A percentile compares a stretch with the other conserved stretches of the same genome.
These are phyloP conservation scores for Erebia ligea DNA, from an alignment of 2,888 invertebrate species.

Conservation along the genomic window DNA sequence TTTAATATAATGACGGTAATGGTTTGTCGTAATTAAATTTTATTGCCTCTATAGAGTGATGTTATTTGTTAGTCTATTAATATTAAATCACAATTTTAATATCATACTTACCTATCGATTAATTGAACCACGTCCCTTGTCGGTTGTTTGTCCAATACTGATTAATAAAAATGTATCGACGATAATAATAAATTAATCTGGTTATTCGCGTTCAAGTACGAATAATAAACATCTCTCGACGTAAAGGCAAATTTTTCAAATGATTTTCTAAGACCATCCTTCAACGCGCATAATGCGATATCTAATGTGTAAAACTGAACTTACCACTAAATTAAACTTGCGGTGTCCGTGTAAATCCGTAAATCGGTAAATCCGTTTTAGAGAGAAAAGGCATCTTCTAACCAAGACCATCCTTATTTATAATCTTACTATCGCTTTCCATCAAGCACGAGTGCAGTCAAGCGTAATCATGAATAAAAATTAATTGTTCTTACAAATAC, in stretches of 20 bases:
- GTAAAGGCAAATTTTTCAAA: too few relatives aligned
- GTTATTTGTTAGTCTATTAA: constrained; percentile 22
- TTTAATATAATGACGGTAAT: constrained; percentile 33
- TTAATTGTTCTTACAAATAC: not conserved
- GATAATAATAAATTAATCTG: not conserved
- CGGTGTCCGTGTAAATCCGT: too few relatives aligned
- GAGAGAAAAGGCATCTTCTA: not conserved
- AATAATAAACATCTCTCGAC: not conserved
- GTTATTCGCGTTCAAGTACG: not conserved
- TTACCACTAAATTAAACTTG: too few relatives aligned
- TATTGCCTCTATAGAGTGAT: constrained; percentile 19
- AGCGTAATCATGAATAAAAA: constrained; percentile 5
- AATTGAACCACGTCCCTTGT: not conserved
- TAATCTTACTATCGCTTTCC: not conserved
- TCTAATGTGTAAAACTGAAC: too few relatives aligned
- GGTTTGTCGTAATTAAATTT: constrained; percentile 26
- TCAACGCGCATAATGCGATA: not conserved
- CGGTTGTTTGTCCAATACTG: constrained; percentile 2
- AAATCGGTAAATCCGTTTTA: too few relatives aligned
- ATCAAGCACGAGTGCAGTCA: not conserved
- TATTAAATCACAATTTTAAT: constrained; percentile 18
- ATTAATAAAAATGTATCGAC: not conserved
- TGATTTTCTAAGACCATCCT: not conserved
- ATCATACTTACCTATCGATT: not conserved
- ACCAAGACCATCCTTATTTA: not conserved